These are phyloP conservation scores for Cantharis flavilabris DNA, from an alignment of 2,888 invertebrate genomes.

Conservation along the genomic window DNA sequence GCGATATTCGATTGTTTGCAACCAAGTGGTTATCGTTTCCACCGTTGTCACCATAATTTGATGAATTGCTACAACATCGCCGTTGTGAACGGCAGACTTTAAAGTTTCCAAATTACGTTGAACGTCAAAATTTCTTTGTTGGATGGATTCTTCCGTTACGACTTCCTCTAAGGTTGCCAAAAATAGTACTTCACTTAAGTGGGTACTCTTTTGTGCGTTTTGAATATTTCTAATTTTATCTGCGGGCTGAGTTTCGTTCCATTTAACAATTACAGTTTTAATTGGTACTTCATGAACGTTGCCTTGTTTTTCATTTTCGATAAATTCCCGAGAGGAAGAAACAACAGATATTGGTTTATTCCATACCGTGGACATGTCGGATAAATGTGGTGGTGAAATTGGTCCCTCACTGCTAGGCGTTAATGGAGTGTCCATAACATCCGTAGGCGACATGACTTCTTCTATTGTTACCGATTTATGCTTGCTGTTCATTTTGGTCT, in stretches of 20 bases:
- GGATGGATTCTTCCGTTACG: conserved; percentile 59
- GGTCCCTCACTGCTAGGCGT: conserved; percentile 56
- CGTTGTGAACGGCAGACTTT: conserved; percentile 62
- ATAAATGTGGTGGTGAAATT: conserved; percentile 47
- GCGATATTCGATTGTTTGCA: conserved; percentile 83
- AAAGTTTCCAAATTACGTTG: conserved; percentile 64
- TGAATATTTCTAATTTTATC: conserved; percentile 62
- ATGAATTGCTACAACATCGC: conserved; percentile 66
- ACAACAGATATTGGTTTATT: conserved; percentile 30
- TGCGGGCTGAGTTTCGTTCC: conserved; percentile 61
- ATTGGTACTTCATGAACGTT: conserved; percentile 30
- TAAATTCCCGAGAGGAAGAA: conserved; percentile 39
- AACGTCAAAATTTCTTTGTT: conserved; percentile 63
- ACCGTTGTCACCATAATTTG: conserved; percentile 74
- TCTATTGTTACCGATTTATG: conserved; percentile 60
- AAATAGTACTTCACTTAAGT: conserved; percentile 66
- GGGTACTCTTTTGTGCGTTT: conserved; percentile 59
- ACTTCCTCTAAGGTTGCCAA: conserved; percentile 64
- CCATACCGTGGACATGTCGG: conserved; percentile 40
- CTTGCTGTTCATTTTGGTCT: conserved; percentile 48
- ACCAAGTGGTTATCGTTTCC: conserved; percentile 81
- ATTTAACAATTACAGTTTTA: conserved; percentile 52
- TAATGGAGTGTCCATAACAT: conserved; percentile 56
- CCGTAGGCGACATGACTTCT: conserved; percentile 57
- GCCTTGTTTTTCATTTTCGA: conserved; percentile 41